Conservation (phyloP, 2,113 vertebrate species). For the Grammomys dolichurus region DNA sequence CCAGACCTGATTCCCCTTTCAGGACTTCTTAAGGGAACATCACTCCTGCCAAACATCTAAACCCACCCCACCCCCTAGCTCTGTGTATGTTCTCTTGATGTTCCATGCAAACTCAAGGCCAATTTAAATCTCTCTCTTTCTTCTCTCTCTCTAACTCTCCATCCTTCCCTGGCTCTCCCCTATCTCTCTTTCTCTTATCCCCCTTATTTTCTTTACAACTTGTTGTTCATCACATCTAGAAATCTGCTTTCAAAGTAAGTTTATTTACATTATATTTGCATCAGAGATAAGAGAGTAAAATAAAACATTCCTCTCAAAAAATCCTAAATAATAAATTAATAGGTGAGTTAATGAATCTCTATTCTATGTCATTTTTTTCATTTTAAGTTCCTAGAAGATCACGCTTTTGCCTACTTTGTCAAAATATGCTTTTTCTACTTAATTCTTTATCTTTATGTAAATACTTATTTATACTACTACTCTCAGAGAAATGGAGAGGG, state of each 20-base stretch:
- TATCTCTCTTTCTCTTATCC: neutral
- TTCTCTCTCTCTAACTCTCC: rapidly evolving
- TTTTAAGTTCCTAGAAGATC: neutral
- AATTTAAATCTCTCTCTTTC: neutral
- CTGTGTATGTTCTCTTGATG: neutral
- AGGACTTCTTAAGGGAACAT: neutral
- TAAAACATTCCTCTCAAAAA: neutral
- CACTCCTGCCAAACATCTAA: no score
- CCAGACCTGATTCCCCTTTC: neutral
- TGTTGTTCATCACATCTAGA: neutral
- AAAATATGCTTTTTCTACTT: neutral
- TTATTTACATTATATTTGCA: neutral
- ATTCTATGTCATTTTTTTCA: neutral
- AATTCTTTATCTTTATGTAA: neutral
- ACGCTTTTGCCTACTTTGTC: neutral
- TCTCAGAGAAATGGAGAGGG: neutral
- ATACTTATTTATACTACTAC: neutral
- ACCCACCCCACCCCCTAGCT: rapidly evolving
- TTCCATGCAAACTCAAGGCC: neutral
- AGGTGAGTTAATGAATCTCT: neutral
- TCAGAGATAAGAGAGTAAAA: neutral
- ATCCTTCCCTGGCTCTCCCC: neutral
- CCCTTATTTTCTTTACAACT: neutral
- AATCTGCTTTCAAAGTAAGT: neutral
- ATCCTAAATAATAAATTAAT: neutral